phyloP scores from a whole-genome alignment of 2,113 vertebrate genomes.

The Saguinus imperator region DNA sequence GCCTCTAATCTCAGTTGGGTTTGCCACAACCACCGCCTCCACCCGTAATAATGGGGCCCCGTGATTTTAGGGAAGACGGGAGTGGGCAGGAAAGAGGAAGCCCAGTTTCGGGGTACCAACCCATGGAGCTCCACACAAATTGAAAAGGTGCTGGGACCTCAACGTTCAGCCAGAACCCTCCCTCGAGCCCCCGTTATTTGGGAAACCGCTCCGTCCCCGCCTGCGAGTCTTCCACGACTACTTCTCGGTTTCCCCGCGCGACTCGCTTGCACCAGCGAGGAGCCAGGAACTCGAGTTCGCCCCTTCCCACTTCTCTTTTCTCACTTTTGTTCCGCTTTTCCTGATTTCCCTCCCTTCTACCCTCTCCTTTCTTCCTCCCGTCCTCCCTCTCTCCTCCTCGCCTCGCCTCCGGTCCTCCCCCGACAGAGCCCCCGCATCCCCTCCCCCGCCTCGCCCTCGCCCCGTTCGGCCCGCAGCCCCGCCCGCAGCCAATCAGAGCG shows the following conservation, averaged over 20 bases:
- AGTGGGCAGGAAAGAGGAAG: background rate
- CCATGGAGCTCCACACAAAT: background rate
- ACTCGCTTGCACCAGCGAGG: background rate
- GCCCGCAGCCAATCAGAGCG: conserved; percentile 58
- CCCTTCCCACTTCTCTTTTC: background rate
- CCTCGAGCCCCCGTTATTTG: background rate
- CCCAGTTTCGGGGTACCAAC: background rate
- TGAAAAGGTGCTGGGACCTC: background rate
- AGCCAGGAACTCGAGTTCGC: background rate
- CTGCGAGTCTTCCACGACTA: background rate
- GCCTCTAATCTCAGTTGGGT: background rate
- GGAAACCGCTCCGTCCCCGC: background rate
- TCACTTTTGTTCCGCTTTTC: background rate
- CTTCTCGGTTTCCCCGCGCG: background rate
- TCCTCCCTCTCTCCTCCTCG: background rate
- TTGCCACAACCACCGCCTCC: background rate
- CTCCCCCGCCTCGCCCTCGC: too few species aligned
- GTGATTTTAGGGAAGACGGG: background rate
- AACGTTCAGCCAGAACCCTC: background rate
- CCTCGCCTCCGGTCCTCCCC: background rate
- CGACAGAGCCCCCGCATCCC: background rate
- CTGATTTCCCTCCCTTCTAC: background rate
- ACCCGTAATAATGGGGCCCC: background rate
- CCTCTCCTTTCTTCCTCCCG: background rate
- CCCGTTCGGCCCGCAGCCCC: background rate